Evolutionary conservation across 2,113 vertebrate species (phyloP).

Genomic region (Tor tambroides): DNA sequence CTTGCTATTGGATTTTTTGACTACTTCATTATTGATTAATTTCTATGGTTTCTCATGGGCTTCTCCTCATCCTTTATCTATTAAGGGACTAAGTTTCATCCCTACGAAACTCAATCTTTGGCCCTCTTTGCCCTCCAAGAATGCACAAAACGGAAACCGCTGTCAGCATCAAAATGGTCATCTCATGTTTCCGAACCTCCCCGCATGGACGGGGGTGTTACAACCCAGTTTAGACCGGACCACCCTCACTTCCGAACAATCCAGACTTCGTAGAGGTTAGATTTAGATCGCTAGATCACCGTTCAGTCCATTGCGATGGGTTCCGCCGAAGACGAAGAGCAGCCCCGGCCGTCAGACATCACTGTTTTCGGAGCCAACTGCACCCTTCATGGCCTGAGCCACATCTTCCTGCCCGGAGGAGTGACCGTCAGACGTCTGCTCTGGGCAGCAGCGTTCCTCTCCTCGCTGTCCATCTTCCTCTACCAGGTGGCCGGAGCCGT

Average conservation of each 20-base stretch:
- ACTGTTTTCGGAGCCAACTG: conserved; percentile 81
- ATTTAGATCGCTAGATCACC: background rate
- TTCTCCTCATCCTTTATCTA: conserved; percentile 27
- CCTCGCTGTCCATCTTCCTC: conserved; percentile 81
- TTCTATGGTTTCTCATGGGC: conserved; percentile 51
- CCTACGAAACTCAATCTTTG: conserved; percentile 72
- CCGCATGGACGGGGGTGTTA: background rate
- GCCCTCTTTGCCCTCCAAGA: conserved; percentile 69
- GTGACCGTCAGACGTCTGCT: conserved; percentile 76
- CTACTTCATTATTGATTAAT: conserved; percentile 52
- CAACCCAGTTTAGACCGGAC: background rate
- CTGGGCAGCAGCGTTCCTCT: conserved; percentile 79
- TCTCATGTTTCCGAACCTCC: conserved; percentile 62
- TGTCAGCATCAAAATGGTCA: conserved; percentile 53
- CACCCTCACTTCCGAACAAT: background rate
- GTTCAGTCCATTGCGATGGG: conserved; percentile 66
- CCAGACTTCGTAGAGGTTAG: background rate
- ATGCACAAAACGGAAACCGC: conserved; percentile 61
- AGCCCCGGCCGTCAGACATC: conserved; percentile 74
- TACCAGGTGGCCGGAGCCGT: conserved; percentile 81
- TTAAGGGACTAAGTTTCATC: conserved; percentile 62
- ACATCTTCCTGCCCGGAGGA: conserved; percentile 80
- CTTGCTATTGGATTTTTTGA: conserved; percentile 32
- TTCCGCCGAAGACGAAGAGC: conserved; percentile 68
- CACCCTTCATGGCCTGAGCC: conserved; percentile 83